Conservation (phyloP, 2,888 invertebrate genomes). For the Pyrocoelia pectoralis region DNA sequence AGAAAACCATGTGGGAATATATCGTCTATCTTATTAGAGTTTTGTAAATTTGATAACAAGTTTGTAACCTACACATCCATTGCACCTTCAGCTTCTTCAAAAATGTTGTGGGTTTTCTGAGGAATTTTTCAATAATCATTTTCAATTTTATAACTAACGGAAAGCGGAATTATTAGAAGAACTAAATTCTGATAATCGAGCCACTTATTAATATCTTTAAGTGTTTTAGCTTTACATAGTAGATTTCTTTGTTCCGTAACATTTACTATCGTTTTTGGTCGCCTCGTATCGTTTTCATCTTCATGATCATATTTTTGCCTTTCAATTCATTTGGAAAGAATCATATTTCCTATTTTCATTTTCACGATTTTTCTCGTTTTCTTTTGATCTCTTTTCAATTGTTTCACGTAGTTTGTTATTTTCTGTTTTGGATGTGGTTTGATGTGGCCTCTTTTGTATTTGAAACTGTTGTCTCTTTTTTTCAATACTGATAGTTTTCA, state of each 20-base stretch:
- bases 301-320: slow-evolving; percentile 41
- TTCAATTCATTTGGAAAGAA: slow-evolving; percentile 31
- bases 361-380: slow-evolving; percentile 40
- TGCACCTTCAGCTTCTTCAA: slow-evolving; percentile 74
- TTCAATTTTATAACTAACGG: slow-evolving; percentile 61
- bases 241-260: slow-evolving; percentile 53
- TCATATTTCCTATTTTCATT: slow-evolving; percentile 39
- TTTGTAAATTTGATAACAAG: slow-evolving; percentile 74
- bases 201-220: slow-evolving; percentile 90
- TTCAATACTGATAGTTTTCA: slow-evolving; percentile 44
- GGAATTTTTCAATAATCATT: slow-evolving; percentile 59
- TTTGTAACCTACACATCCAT: slow-evolving; percentile 83
- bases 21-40: slow-evolving; percentile 68
- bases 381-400: slow-evolving; percentile 64
- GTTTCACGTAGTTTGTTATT: slow-evolving; percentile 60
- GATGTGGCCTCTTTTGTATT: slow-evolving; percentile 20
- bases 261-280: slow-evolving; percentile 40
- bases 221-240: slow-evolving; percentile 74
- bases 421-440: slow-evolving; percentile 27
- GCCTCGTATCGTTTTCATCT: slow-evolving; percentile 49
- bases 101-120: slow-evolving; percentile 54
- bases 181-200: slow-evolving; percentile 78
- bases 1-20: slow-evolving; percentile 63
- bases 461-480: slow-evolving; percentile 13
- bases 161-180: slow-evolving; percentile 82